Conservation (phyloP, 2,888 invertebrate species). For the Hirtodrosophila alboralis region DNA sequence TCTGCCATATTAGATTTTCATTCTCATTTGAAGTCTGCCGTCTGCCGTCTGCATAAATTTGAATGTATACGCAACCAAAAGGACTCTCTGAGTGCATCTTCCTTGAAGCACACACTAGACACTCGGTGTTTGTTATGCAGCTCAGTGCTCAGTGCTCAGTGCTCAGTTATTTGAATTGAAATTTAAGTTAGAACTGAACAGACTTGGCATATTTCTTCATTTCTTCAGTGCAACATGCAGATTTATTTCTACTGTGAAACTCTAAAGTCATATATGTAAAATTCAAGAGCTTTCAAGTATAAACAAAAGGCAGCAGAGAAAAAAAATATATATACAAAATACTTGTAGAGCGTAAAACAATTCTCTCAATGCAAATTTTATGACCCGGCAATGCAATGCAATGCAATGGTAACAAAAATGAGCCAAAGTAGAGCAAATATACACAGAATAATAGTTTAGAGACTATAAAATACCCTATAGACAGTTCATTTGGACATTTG, state of each 20-base stretch:
- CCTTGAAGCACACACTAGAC: constrained; percentile 6
- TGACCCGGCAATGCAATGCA: constrained; percentile 44
- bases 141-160: not conserved
- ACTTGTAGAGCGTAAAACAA: constrained; percentile 48
- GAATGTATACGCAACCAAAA: constrained; percentile 31
- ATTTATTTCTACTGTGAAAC: constrained; percentile 15
- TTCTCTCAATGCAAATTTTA: constrained; percentile 66
- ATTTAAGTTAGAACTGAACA: constrained; percentile 30
- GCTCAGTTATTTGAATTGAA: constrained; percentile 11
- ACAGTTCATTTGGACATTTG: no score
- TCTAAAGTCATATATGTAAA: constrained; percentile 44
- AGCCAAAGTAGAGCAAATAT: constrained; percentile 15
- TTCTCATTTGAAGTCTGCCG: constrained; percentile 24
- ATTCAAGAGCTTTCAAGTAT: constrained; percentile 36
- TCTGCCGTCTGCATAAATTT: constrained; percentile 46
- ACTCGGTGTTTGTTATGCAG: not conserved
- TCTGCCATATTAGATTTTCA: constrained; percentile 75
- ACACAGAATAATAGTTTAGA: not conserved
- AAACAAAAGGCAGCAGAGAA: constrained; percentile 29
- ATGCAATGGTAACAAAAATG: constrained; percentile 25
- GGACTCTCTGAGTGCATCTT: not conserved
- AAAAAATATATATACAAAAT: constrained; percentile 11
- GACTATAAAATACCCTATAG: constrained; percentile 13
- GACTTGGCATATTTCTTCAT: constrained; percentile 1
- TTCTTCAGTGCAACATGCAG: constrained; percentile 24